Evolutionary conservation across 2,888 invertebrate genomes (phyloP).

Genomic region (Heteromyza rotundicornis): DNA sequence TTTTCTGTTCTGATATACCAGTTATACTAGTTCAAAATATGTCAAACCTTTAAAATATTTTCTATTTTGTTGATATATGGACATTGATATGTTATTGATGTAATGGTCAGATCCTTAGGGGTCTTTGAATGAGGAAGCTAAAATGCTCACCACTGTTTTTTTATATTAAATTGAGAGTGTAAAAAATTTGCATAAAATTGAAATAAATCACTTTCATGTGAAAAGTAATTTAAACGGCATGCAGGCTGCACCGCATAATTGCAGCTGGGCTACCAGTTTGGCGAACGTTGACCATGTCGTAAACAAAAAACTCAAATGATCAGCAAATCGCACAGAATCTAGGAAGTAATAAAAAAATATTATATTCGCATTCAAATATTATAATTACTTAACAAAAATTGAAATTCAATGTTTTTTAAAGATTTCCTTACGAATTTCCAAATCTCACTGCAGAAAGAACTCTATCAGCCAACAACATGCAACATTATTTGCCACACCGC

Average conservation of each 20-base stretch:
- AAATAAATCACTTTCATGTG: constrained; percentile 4
- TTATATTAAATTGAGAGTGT: not conserved
- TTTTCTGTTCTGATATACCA: too few relatives aligned
- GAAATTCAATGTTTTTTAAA: not conserved
- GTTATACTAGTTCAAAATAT: too few relatives aligned
- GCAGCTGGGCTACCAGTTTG: not conserved
- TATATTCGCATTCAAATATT: too few relatives aligned
- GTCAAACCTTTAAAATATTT: not conserved
- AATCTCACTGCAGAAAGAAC: not conserved
- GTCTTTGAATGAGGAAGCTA: not conserved
- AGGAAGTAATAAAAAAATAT: not conserved
- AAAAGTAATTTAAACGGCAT: constrained; percentile 14
- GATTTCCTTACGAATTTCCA: too few relatives aligned
- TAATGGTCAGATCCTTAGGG: not conserved
- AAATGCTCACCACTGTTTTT: not conserved
- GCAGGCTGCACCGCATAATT: constrained; percentile 9
- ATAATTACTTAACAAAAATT: too few relatives aligned
- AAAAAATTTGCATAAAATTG: not conserved
- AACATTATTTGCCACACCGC: not conserved
- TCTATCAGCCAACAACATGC: not conserved
- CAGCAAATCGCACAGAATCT: not conserved
- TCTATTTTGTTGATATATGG: not conserved
- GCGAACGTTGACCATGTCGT: not conserved
- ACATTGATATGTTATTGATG: not conserved
- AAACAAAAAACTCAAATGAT: not conserved